phyloP scores from a whole-genome alignment of 2,113 vertebrate species.

The Gymnocephalus cernua region DNA sequence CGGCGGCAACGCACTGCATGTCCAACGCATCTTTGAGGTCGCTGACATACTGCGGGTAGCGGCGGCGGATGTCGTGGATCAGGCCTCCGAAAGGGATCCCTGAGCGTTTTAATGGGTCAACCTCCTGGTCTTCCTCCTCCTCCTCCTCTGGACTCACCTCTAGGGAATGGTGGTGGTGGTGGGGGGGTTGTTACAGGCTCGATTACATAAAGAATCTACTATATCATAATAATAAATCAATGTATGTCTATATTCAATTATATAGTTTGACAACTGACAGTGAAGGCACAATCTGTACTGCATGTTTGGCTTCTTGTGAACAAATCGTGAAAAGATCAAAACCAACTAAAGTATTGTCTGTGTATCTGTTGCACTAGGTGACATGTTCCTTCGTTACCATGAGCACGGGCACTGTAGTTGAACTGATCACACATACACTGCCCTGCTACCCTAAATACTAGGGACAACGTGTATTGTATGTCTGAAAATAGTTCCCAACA shows the following conservation, averaged over 20 bases:
- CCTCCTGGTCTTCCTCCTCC: constrained; percentile 87
- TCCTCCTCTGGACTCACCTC: constrained; percentile 88
- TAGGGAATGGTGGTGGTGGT: no score
- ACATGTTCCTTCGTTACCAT: background rate
- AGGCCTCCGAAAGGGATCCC: constrained; percentile 95
- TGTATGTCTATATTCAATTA: no score
- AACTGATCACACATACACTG: background rate
- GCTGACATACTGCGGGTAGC: constrained; percentile 94
- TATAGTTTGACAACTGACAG: background rate
- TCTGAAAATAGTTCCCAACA: background rate
- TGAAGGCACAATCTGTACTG: background rate
- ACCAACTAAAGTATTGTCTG: background rate
- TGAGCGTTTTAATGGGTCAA: constrained; percentile 93
- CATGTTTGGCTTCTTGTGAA: background rate
- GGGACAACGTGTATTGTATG: background rate
- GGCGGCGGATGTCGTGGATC: constrained; percentile 93
- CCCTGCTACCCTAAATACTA: background rate
- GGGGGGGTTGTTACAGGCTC: background rate
- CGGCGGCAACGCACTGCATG: constrained; percentile 93
- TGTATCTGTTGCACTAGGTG: background rate
- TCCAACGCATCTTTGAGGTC: constrained; percentile 94
- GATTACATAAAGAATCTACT: background rate
- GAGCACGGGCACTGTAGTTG: background rate
- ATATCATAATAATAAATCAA: background rate
- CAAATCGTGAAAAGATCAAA: no score